Conservation (phyloP, 2,888 invertebrate species). For the Clistopyga incitator region DNA sequence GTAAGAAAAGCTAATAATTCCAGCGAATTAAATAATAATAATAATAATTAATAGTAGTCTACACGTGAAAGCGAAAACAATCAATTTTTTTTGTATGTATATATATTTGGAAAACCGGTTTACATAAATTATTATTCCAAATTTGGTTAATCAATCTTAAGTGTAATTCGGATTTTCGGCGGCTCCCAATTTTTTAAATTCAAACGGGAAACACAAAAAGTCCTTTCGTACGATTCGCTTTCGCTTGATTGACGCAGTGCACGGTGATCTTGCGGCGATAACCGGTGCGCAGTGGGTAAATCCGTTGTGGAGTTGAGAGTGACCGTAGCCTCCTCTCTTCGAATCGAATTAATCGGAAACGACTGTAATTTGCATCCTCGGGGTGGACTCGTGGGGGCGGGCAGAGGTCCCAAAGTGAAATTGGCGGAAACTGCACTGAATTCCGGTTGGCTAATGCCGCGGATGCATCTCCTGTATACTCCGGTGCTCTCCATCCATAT, state of each 20-base stretch:
- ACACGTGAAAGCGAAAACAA: not conserved
- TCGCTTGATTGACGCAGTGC: constrained; percentile 44
- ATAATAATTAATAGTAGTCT: not conserved
- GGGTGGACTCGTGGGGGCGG: constrained; percentile 21
- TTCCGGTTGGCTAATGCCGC: constrained; percentile 57
- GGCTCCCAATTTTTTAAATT: too few relatives aligned
- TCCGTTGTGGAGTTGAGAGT: constrained; percentile 17
- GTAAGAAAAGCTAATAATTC: constrained; percentile 83
- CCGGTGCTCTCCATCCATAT: constrained; percentile 46
- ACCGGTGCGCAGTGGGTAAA: constrained; percentile 18
- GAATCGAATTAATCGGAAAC: constrained; percentile 69
- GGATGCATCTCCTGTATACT: constrained; percentile 47
- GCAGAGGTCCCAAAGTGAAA: constrained; percentile 61
- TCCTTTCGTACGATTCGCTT: constrained; percentile 63
- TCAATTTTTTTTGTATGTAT: not conserved
- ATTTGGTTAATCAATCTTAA: not conserved
- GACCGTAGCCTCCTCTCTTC: constrained; percentile 17
- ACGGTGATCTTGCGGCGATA: constrained; percentile 26
- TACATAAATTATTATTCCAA: too few relatives aligned
- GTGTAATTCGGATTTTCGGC: too few relatives aligned
- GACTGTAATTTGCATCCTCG: constrained; percentile 68
- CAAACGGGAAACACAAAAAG: constrained; percentile 4
- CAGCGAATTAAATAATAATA: constrained; percentile 30
- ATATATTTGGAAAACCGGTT: too few relatives aligned
- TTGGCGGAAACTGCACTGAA: constrained; percentile 69